Evolutionary conservation across 1,140 invertebrate species (phyloP).

Genomic region (Asbolus verrucosus): DNA sequence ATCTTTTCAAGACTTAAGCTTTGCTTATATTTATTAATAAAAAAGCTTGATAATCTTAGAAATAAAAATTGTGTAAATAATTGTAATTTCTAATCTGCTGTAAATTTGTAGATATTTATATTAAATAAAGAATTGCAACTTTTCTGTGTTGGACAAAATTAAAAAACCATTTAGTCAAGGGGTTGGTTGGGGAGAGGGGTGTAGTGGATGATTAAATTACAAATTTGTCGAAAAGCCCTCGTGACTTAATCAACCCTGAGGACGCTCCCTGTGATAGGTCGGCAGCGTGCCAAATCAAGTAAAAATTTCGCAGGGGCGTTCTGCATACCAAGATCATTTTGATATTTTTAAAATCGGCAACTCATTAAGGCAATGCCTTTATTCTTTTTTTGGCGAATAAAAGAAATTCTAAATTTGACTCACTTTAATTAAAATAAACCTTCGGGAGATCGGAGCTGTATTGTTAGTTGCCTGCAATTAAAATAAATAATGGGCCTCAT

Average conservation of each 20-base stretch:
- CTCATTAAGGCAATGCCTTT: constrained; percentile 23
- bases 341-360: constrained; percentile 23
- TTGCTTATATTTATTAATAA: constrained; percentile 8
- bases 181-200: neutral
- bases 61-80: no score
- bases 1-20: neutral
- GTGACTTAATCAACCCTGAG: constrained; percentile 28
- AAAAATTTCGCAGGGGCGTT: constrained; percentile 14
- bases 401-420: constrained; percentile 20
- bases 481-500: constrained; percentile 35
- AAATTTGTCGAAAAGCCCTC: constrained; percentile 31
- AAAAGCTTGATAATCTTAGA: no score
- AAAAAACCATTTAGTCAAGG: constrained; percentile 17
- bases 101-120: constrained; percentile 28
- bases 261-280: constrained; percentile 10
- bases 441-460: neutral
- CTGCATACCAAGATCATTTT: constrained; percentile 8
- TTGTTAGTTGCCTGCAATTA: constrained; percentile 30
- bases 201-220: constrained; percentile 19
- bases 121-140: constrained; percentile 18
- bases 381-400: constrained; percentile 9
- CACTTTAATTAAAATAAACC: constrained; percentile 29
- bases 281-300: constrained; percentile 31
- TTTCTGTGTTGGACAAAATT: neutral
- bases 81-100: constrained; percentile 35